phyloP scores from a whole-genome alignment of 2,113 vertebrate genomes.

The Cephalophus harveyi region DNA sequence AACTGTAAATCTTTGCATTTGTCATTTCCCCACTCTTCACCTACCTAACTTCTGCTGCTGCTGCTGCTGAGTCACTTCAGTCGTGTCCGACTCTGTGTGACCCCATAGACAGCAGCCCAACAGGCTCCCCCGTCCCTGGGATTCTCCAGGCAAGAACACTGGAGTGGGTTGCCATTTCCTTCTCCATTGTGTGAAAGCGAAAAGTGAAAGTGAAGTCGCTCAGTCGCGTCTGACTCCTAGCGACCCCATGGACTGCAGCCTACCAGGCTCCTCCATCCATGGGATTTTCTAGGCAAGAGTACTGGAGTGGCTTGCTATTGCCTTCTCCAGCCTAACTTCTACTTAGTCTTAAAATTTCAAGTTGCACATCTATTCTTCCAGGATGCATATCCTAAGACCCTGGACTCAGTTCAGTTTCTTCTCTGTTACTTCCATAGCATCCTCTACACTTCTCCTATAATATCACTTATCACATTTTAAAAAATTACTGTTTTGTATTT shows the following conservation, averaged over 20 bases:
- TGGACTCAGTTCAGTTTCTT: background rate
- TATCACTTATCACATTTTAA: background rate
- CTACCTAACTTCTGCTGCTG: background rate
- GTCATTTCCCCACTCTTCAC: background rate
- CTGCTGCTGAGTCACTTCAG: too few relatives aligned
- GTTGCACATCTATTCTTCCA: background rate
- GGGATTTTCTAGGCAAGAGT: too few relatives aligned
- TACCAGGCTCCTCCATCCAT: too few relatives aligned
- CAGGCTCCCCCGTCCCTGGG: too few relatives aligned
- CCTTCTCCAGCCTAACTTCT: background rate
- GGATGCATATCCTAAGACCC: background rate
- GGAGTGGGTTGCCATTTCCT: background rate
- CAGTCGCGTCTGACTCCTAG: too few relatives aligned
- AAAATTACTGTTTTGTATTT: background rate
- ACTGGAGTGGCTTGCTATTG: too few relatives aligned
- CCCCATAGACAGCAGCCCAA: rapidly evolving
- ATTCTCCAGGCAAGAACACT: too few relatives aligned
- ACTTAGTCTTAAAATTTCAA: background rate
- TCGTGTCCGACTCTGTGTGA: too few relatives aligned
- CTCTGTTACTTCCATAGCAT: background rate
- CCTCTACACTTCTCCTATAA: background rate
- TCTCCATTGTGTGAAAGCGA: too few relatives aligned
- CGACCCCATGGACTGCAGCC: too few relatives aligned
- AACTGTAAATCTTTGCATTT: background rate
- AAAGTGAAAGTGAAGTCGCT: too few relatives aligned